Base-by-base conservation (phyloP, 1,140 invertebrate genomes). In the Lasioglossum baleicum region DNA sequence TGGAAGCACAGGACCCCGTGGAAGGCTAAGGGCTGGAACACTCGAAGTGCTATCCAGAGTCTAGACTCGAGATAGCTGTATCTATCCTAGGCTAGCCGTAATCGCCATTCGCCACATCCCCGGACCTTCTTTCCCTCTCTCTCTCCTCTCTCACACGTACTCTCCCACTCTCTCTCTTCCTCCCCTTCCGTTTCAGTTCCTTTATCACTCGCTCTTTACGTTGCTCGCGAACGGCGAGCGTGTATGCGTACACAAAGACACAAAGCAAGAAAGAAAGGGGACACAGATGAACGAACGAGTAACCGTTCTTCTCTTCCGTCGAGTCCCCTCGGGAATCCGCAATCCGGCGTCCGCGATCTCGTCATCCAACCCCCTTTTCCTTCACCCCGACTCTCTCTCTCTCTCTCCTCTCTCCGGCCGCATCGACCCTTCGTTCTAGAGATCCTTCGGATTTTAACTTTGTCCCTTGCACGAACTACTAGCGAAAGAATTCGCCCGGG, bases 71-170 rank as follows among this genome's bases (percentile, higher is more conserved):
- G 71, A 87, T 88, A 87, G 84, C 82, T 86, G 84, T 77, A 83
- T 71, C 80, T 87, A 90, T n/a, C n/a, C 85, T 87, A 85, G 85
- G 83, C 84, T 84, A 89, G 88, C 85, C 85, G 85, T 90, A 90
- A 90, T 90, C 88, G 87, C 87, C 87, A 87, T 86, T 89, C 83
- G 88, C 89, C 86, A 88, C 87, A 87, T 84, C 84, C 83, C 83
- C 53, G 7, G 11, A 76, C 60, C 67, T 48, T 70, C 69, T 70
- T 53, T 13, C 75, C 67, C 75, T 79, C 63, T 42, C 22, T 51
- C 44, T 61, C n/a, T 26, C 26, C 56, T 53, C 20, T 66, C 22
- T 56, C 31, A 22, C 22, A n/a, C n/a, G n/a, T n/a, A n/a, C 73
- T 44, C 11, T 63, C 26, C 15, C 40, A 2, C 44, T 17, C 44